Evolutionary conservation across 2,888 invertebrate species (phyloP).

Genomic region (Lapara coniferarum): DNA sequence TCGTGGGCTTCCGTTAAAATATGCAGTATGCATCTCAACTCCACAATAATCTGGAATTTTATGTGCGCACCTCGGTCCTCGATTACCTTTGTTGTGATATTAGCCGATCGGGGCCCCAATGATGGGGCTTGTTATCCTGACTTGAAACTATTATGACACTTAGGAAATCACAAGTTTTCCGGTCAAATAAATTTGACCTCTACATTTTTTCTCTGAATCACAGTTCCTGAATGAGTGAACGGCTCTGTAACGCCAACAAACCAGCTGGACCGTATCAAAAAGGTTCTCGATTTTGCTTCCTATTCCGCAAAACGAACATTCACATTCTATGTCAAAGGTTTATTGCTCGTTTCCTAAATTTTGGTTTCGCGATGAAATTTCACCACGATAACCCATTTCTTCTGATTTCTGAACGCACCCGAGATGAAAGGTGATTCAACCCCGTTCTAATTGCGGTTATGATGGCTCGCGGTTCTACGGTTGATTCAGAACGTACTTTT

Average conservation of each 20-base stretch:
- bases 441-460: conserved; percentile 39
- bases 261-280: not conserved
- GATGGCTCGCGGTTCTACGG: conserved; percentile 23
- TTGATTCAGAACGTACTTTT: conserved; percentile 33
- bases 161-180: not conserved
- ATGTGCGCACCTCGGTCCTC: too few relatives aligned
- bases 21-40: too few relatives aligned
- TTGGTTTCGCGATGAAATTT: not conserved
- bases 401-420: conserved; percentile 11
- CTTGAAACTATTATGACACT: not conserved
- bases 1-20: too few relatives aligned
- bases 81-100: too few relatives aligned
- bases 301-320: conserved; percentile 2
- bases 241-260: not conserved
- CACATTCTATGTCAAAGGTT: conserved; percentile 8
- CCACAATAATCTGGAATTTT: too few relatives aligned
- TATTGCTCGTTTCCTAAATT: conserved; percentile 3
- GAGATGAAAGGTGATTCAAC: conserved; percentile 39
- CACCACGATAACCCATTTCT: conserved; percentile 1
- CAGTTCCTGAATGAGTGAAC: conserved; percentile 1
- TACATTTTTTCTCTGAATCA: not conserved
- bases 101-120: too few relatives aligned
- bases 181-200: not conserved
- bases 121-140: too few relatives aligned
- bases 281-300: conserved; percentile 1